These are phyloP conservation scores for Sphaerophoria rueppellii DNA, from an alignment of 2,888 invertebrate genomes.

Conservation along the genomic window DNA sequence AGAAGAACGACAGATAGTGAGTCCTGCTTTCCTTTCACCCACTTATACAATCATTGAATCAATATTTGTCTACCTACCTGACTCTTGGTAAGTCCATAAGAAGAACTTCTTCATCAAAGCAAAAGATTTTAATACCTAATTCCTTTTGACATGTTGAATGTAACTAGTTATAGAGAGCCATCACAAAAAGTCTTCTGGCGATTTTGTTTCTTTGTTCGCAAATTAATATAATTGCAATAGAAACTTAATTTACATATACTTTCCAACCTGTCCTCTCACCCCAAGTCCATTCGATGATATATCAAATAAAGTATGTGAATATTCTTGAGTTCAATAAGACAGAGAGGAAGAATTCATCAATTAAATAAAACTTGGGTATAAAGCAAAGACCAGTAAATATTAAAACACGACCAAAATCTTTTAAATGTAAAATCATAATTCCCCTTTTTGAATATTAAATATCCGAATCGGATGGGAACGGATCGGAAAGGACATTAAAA, in stretches of 20 bases:
- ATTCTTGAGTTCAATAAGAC: background rate
- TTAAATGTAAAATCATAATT: slow-evolving; percentile 6
- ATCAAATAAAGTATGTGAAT: slow-evolving; percentile 10
- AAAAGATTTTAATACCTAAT: slow-evolving; percentile 2
- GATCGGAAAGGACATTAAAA: background rate
- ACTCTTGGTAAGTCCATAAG: background rate
- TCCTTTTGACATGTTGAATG: background rate
- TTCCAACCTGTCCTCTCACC: background rate
- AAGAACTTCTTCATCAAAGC: slow-evolving; percentile 19
- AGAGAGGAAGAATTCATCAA: background rate
- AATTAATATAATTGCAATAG: slow-evolving; percentile 15
- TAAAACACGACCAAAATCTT: slow-evolving; percentile 10
- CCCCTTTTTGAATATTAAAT: background rate
- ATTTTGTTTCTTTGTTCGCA: slow-evolving; percentile 14
- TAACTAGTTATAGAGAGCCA: background rate
- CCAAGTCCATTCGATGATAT: background rate
- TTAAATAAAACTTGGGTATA: background rate
- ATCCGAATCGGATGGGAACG: background rate
- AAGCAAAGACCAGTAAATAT: slow-evolving; percentile 4
- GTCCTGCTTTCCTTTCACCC: background rate
- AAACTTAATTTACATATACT: background rate
- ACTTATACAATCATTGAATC: background rate
- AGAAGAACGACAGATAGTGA: background rate
- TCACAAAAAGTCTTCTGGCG: background rate
- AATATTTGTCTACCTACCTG: slow-evolving; percentile 7